Percentiles rank a stretch among this genome's conserved stretches.
Conservation (phyloP, 2,797 vertebrate species). For the Loris lydekkerianus region DNA sequence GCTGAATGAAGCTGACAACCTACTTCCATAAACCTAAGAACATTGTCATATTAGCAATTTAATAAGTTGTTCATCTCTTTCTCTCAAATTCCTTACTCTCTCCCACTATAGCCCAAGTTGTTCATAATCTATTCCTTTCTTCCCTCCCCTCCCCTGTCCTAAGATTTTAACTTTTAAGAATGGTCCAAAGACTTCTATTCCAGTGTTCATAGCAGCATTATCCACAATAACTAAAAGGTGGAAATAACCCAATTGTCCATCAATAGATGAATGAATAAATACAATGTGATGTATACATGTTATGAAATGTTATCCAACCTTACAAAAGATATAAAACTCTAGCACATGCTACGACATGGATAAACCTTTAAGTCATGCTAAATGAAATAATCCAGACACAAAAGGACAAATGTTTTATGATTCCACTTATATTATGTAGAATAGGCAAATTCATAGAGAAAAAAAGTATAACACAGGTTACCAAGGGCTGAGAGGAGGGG, state of each 20-base stretch:
- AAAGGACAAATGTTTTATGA: background rate
- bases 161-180: background rate
- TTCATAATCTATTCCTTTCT: background rate
- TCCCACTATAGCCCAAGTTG: background rate
- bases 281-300: background rate
- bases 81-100: background rate
- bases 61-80: background rate
- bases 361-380: background rate
- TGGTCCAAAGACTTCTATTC: background rate
- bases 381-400: background rate
- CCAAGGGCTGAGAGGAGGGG: fast-evolving
- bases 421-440: background rate
- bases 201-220: background rate
- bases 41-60: background rate
- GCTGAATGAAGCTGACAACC: background rate
- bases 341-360: background rate
- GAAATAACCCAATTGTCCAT: background rate
- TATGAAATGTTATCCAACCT: background rate
- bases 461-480: background rate
- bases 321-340: slow-evolving; percentile 16
- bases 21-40: background rate
- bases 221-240: background rate
- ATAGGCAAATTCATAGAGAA: background rate
- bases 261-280: background rate
- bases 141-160: background rate